These are phyloP conservation scores for Erpobdella octoculata DNA, from an alignment of 2,888 invertebrate genomes.

Conservation along the genomic window DNA sequence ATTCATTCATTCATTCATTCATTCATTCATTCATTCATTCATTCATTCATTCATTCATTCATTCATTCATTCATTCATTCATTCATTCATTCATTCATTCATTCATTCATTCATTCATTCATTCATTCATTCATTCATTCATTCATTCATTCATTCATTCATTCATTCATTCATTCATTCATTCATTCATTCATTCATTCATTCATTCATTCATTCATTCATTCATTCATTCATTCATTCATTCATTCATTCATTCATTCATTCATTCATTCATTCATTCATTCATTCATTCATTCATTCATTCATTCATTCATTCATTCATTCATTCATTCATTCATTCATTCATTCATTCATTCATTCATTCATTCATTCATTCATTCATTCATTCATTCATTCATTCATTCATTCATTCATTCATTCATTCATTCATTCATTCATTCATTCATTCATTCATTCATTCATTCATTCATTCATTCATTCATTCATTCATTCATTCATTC, in stretches of 20 bases:
- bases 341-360: constrained; percentile 8
- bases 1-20: constrained; percentile 1
- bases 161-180: constrained; percentile 10
- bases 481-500: constrained; percentile 8
- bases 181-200: constrained; percentile 2
- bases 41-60: constrained; percentile 1
- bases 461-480: constrained; percentile 8
- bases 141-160: constrained; percentile 7
- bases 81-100: neutral
- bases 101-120: constrained; percentile 5
- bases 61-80: constrained; percentile 1
- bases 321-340: constrained; percentile 8
- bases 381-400: neutral
- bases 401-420: neutral
- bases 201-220: constrained; percentile 14
- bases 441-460: constrained; percentile 8
- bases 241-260: constrained; percentile 10
- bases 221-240: constrained; percentile 15
- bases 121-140: constrained; percentile 18
- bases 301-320: constrained; percentile 8
- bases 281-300: constrained; percentile 8
- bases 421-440: constrained; percentile 4
- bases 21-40: constrained; percentile 1
- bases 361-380: constrained; percentile 10
- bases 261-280: constrained; percentile 8